Conservation (phyloP, 2,113 vertebrate genomes). For the Alaudala cheleensis region DNA sequence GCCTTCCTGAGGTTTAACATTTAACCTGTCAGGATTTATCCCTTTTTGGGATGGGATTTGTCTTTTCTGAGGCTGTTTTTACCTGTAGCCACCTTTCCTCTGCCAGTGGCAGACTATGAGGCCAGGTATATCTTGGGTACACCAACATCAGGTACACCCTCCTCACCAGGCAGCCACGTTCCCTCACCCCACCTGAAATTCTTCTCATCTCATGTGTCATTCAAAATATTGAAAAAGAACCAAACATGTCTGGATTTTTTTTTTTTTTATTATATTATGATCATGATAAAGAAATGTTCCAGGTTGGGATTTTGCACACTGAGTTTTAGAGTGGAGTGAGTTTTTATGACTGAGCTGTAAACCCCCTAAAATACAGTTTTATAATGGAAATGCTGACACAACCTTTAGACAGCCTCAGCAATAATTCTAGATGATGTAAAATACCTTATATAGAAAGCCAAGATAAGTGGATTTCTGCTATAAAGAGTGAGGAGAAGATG, state of each 20-base stretch:
- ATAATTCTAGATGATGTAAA: conserved; percentile 64
- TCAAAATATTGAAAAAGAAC: background rate
- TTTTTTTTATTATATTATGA: background rate
- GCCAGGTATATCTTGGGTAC: background rate
- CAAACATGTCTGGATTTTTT: rapidly evolving
- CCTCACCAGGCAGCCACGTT: background rate
- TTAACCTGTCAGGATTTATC: conserved; percentile 17
- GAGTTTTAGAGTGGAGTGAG: conserved; percentile 35
- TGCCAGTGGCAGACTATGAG: background rate
- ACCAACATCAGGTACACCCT: background rate
- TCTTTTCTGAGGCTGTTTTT: background rate
- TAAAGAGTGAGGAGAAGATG: background rate
- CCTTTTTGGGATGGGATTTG: background rate
- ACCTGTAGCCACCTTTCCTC: background rate
- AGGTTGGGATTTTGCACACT: background rate
- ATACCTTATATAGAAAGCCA: conserved; percentile 44
- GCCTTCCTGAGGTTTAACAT: conserved; percentile 18
- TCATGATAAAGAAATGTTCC: background rate
- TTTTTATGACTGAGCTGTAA: conserved; percentile 68
- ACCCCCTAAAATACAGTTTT: conserved; percentile 56
- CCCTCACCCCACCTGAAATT: background rate
- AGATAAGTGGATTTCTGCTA: conserved; percentile 21
- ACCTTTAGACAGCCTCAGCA: conserved; percentile 49
- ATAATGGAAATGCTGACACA: conserved; percentile 73
- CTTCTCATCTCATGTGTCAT: background rate